phyloP scores from a whole-genome alignment of 2,113 vertebrate genomes.

The Sylvia atricapilla region DNA sequence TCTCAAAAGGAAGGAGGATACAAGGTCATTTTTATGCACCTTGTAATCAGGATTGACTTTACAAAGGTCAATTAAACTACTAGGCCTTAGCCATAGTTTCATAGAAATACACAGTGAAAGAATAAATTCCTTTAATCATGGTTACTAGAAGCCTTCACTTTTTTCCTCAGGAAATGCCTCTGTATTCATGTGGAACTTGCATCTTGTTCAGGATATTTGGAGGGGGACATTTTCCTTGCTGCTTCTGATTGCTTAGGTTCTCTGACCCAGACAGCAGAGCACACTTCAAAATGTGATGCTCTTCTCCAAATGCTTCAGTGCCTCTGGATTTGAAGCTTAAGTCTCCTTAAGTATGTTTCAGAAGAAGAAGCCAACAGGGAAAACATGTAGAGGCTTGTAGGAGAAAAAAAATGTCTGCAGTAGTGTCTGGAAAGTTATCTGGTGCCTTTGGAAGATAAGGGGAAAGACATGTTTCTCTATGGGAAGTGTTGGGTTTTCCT shows the following conservation, averaged over 20 bases:
- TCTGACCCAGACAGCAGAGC: neutral
- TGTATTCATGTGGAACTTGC: neutral
- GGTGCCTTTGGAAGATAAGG: neutral
- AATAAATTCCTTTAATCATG: neutral
- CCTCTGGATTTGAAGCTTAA: neutral
- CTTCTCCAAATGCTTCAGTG: neutral
- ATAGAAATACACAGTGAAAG: neutral
- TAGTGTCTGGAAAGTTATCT: neutral
- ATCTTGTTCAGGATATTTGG: neutral
- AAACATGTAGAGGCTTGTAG: neutral
- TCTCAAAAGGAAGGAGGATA: neutral
- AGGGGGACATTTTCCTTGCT: neutral
- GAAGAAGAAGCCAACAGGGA: neutral
- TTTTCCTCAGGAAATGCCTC: neutral
- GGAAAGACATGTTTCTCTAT: neutral
- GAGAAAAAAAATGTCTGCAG: neutral
- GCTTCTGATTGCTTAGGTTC: neutral
- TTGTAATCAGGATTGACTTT: conserved; percentile 21
- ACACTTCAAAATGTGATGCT: neutral
- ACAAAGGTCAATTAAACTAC: conserved; percentile 35
- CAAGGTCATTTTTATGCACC: conserved; percentile 46
- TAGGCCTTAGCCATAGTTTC: neutral
- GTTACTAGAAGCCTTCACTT: neutral
- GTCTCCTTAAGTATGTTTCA: neutral
- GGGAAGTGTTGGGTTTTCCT: neutral